Percentiles rank a stretch among this genome's conserved stretches.
phyloP scores from a whole-genome alignment of 1,140 invertebrate genomes.

The Vanessa tameamea region DNA sequence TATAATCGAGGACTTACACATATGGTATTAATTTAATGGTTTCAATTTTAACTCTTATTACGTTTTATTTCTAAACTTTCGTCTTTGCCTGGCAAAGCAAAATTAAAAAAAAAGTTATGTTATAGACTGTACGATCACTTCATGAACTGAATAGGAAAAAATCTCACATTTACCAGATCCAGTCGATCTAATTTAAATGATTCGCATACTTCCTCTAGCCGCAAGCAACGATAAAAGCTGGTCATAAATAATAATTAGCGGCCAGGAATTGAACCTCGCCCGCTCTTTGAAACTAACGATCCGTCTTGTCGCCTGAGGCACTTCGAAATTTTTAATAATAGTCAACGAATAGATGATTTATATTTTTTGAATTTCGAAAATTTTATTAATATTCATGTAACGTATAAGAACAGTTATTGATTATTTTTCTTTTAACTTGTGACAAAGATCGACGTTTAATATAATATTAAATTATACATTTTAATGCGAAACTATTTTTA shows the following conservation, averaged over 20 bases:
- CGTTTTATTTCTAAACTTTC: too few relatives aligned
- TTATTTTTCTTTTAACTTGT: too few relatives aligned
- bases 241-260: constrained; percentile 70
- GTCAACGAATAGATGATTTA: constrained; percentile 55
- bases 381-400: not conserved
- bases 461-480: too few relatives aligned
- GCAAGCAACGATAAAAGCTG: constrained; percentile 49
- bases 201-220: constrained; percentile 47
- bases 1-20: too few relatives aligned
- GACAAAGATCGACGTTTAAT: too few relatives aligned
- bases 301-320: constrained; percentile 53
- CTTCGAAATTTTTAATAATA: constrained; percentile 59
- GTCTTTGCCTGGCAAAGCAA: too few relatives aligned
- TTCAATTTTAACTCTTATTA: too few relatives aligned
- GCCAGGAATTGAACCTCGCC: constrained; percentile 57
- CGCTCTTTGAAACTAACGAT: constrained; percentile 59
- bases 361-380: constrained; percentile 25
- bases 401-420: not conserved
- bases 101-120: too few relatives aligned
- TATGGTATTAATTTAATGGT: too few relatives aligned
- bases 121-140: too few relatives aligned
- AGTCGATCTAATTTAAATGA: not conserved
- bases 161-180: not conserved
- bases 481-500: too few relatives aligned
- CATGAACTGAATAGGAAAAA: not conserved